Evolutionary conservation across 2,113 vertebrate genomes (phyloP).

Genomic region (Melanerpes aurifrons): DNA sequence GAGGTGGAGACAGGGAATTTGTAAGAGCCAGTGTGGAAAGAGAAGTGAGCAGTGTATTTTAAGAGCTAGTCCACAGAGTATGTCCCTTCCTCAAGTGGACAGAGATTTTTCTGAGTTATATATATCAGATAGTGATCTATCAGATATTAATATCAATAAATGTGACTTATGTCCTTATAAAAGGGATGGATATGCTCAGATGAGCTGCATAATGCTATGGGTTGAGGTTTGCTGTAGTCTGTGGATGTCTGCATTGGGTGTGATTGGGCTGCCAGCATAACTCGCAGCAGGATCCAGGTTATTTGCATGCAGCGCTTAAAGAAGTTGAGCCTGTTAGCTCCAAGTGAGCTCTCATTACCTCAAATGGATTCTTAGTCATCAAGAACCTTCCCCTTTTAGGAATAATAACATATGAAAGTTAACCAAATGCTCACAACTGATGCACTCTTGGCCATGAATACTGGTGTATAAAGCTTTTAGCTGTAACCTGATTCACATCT

Average conservation of each 20-base stretch:
- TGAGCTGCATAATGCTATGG: not conserved
- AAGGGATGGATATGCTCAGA: not conserved
- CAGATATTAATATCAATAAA: not conserved
- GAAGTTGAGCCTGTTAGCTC: slow-evolving; percentile 24
- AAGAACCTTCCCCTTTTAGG: slow-evolving; percentile 51
- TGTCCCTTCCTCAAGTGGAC: not conserved
- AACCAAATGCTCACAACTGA: slow-evolving; percentile 45
- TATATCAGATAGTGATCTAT: not conserved
- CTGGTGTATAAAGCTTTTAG: slow-evolving; percentile 67
- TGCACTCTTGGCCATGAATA: slow-evolving; percentile 65
- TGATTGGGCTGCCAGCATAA: not conserved
- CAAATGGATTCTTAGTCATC: slow-evolving; percentile 57
- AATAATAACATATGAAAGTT: slow-evolving; percentile 45
- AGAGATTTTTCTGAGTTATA: not conserved
- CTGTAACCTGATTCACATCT: slow-evolving; percentile 72
- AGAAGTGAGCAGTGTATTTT: not conserved
- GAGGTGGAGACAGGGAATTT: slow-evolving; percentile 12
- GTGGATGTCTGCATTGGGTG: not conserved
- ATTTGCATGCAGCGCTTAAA: slow-evolving; percentile 22
- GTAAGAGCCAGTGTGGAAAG: not conserved
- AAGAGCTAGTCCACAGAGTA: not conserved
- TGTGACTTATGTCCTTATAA: not conserved
- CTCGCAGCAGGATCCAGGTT: not conserved
- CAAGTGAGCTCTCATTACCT: slow-evolving; percentile 45
- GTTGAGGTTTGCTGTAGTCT: not conserved